These are phyloP conservation scores for Lophotriccus pileatus DNA, from an alignment of 2,797 vertebrate genomes.

Conservation along the genomic window DNA sequence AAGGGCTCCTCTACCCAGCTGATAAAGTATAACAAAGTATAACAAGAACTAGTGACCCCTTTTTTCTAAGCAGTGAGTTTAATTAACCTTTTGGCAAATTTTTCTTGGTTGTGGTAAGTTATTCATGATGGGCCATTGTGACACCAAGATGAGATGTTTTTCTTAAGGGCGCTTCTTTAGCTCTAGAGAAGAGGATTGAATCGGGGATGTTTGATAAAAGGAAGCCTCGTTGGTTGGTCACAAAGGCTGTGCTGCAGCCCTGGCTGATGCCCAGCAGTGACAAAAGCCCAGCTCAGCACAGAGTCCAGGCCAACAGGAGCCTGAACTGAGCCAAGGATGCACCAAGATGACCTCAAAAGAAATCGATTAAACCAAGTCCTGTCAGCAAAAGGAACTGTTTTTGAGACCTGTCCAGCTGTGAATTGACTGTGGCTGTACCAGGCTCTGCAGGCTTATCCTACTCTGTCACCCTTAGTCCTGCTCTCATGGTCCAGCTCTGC, in stretches of 20 bases:
- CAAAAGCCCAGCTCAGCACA: background rate
- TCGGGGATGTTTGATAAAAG: fast-evolving
- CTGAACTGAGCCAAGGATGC: background rate
- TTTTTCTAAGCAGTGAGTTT: background rate
- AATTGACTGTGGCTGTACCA: background rate
- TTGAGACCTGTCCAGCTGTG: background rate
- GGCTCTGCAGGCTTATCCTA: background rate
- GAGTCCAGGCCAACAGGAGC: background rate
- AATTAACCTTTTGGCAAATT: background rate
- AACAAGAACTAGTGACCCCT: no score
- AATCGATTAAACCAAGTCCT: background rate
- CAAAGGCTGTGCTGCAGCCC: background rate
- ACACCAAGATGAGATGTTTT: background rate
- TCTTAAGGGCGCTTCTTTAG: background rate
- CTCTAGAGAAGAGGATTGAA: background rate
- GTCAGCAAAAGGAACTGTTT: background rate
- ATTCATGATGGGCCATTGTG: background rate
- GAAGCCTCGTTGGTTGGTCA: background rate
- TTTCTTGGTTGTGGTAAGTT: background rate
- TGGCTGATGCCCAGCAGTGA: background rate
- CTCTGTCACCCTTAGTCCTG: background rate
- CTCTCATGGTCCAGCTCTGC: background rate
- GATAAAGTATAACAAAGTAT: background rate
- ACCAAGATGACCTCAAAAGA: background rate
- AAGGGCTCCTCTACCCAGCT: background rate